Evolutionary conservation across 2,113 vertebrate species (phyloP), one percentile per base, ranked within the genome.

Genomic region (Podarcis muralis): DNA sequence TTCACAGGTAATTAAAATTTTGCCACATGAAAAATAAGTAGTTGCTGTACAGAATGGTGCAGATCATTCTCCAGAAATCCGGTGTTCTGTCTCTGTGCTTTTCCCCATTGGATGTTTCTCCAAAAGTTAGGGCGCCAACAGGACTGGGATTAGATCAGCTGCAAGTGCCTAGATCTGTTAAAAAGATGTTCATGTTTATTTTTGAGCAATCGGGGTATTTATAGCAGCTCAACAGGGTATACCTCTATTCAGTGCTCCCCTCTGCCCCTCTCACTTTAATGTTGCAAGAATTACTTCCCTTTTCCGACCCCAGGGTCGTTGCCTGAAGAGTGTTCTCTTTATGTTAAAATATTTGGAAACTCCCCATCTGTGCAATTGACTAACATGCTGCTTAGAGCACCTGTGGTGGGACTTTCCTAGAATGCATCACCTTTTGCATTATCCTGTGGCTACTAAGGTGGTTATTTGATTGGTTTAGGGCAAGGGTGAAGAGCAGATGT

Each of bases 171-270:
- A 91, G 94, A 90, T 94, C 93, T 94, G 93, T 90, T 93, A 91
- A 93, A 93, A 92, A 62, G 92, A 91, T 94, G 90, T 93, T 93
- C 94, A 92, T 83, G 92, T 94, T 95, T 93, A 92, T 81, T 94
- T 93, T 62, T 0, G 93, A 93, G 88, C 81, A 69, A 88, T 95
- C 88, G 15, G 93, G 93, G 92, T 93, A 87, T 71, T 89, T 88
- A 89, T 94, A 92, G 93, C 93, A 94, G 93, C 96, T 95, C 85
- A 83, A 94, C 92, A 91, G 88, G 72, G 95, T 92, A 69, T 90
- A 92, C 90, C 92, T 95, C 92, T 89, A 65, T 92, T 89, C 85
- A 57, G 53, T 0, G 88, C 76, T 92, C 87, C 87, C 6, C 2
- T 80, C n/a, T 27, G 76, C 66, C 62, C 11, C 65, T 87, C 15